Conservation (phyloP, 2,888 invertebrate species). For the Leptopilina myrica region DNA sequence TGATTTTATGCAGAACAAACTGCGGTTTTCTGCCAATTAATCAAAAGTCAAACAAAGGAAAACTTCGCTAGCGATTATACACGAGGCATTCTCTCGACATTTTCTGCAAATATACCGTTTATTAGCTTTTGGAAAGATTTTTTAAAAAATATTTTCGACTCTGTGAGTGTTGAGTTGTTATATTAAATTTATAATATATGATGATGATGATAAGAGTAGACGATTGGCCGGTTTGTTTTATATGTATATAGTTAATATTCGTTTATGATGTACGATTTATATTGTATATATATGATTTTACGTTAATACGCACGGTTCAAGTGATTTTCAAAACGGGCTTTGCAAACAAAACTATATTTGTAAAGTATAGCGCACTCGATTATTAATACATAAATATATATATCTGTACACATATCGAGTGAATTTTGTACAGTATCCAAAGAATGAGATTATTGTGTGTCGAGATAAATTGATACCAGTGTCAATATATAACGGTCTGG, state of each 20-base stretch:
- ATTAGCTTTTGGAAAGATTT: constrained; percentile 33
- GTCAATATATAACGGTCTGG: not conserved
- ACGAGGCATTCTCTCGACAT: constrained; percentile 30
- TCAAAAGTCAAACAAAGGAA: constrained; percentile 38
- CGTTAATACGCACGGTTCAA: constrained; percentile 25
- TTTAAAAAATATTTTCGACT: constrained; percentile 21
- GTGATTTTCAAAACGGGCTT: constrained; percentile 6
- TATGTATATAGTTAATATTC: constrained; percentile 12
- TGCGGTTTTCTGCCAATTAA: constrained; percentile 37
- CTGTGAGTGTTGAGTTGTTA: constrained; percentile 14
- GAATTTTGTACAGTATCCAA: constrained; percentile 1
- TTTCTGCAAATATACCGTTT: constrained; percentile 35
- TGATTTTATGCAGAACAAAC: constrained; percentile 23
- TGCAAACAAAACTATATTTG: constrained; percentile 4
- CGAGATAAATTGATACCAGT: constrained; percentile 6
- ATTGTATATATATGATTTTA: not conserved
- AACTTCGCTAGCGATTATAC: constrained; percentile 31
- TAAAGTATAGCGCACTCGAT: not conserved
- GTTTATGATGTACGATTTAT: not conserved
- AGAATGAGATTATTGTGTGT: constrained; percentile 11
- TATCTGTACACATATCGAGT: not conserved
- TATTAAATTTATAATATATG: constrained; percentile 24
- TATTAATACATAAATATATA: not conserved
- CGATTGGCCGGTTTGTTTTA: constrained; percentile 10
- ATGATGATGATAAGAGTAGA: constrained; percentile 1